Evolutionary conservation across 1,140 invertebrate genomes (phyloP).

Genomic region (Sycobia sp.): DNA sequence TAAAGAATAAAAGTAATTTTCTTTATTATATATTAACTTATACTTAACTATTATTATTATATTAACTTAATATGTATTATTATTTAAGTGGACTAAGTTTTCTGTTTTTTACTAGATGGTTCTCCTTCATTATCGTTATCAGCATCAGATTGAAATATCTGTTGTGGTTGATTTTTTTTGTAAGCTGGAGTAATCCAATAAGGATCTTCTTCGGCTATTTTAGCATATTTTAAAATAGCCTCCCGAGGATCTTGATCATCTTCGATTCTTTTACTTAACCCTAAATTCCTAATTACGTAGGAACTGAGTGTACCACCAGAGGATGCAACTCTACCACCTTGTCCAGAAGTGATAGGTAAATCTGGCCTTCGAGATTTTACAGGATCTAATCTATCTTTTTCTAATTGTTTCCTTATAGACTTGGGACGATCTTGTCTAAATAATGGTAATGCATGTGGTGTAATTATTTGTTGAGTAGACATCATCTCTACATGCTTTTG

Average conservation of each 20-base stretch:
- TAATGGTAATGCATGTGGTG: conserved; percentile 93
- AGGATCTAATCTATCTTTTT: conserved; percentile 90
- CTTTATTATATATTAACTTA: too few relatives aligned
- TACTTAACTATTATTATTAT: too few relatives aligned
- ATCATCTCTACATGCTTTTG: conserved; percentile 84
- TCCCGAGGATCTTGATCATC: conserved; percentile 96
- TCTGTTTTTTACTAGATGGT: conserved; percentile 59
- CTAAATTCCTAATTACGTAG: conserved; percentile 95
- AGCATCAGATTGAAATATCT: conserved; percentile 73
- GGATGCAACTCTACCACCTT: conserved; percentile 89
- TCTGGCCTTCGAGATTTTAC: conserved; percentile 93
- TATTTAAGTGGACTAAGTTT: too few relatives aligned
- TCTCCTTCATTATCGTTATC: conserved; percentile 64
- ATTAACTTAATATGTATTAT: too few relatives aligned
- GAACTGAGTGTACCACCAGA: conserved; percentile 96
- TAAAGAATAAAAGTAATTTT: too few relatives aligned
- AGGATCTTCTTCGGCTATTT: conserved; percentile 96
- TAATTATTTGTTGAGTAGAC: conserved; percentile 92
- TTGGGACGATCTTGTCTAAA: conserved; percentile 92
- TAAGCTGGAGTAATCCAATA: conserved; percentile 96
- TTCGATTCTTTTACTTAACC: conserved; percentile 89
- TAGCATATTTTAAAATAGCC: conserved; percentile 95
- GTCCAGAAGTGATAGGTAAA: conserved; percentile 86
- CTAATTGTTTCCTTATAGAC: conserved; percentile 88
- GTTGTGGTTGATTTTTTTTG: conserved; percentile 79